A percentile compares a stretch with the other conserved stretches of the same genome.
Conservation (phyloP, 2,113 vertebrate genomes). For the Corythoichthys haematopterus region DNA sequence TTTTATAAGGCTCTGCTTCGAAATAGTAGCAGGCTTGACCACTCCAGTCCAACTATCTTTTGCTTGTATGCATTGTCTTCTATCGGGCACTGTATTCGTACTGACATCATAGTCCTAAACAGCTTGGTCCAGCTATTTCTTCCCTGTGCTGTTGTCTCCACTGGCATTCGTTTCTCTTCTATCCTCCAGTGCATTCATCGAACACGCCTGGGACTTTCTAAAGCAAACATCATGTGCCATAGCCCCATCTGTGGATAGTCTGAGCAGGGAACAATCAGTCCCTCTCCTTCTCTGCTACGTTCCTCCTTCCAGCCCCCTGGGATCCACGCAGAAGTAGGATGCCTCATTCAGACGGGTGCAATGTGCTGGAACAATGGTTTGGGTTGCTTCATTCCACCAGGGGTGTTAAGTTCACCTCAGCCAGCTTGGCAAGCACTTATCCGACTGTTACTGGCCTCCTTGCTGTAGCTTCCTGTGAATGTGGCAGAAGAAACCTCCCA, state of each 20-base stretch:
- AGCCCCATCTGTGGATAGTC: constrained; percentile 69
- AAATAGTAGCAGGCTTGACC: constrained; percentile 53
- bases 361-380: constrained; percentile 68
- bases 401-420: constrained; percentile 62
- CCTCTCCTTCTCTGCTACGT: constrained; percentile 54
- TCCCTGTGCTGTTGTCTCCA: constrained; percentile 57
- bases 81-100: constrained; percentile 62
- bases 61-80: constrained; percentile 61
- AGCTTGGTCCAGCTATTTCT: constrained; percentile 42
- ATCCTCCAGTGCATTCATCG: constrained; percentile 61
- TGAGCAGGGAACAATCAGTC: constrained; percentile 66
- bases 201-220: constrained; percentile 66
- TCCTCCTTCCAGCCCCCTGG: constrained; percentile 51
- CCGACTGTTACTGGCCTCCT: constrained; percentile 45
- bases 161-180: constrained; percentile 47
- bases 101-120: constrained; percentile 53
- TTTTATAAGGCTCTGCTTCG: constrained; percentile 63
- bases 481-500: constrained; percentile 37
- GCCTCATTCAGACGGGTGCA: constrained; percentile 67
- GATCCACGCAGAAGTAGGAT: constrained; percentile 54
- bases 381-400: constrained; percentile 51
- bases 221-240: constrained; percentile 68
- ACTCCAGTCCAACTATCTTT: constrained; percentile 59
- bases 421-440: constrained; percentile 59
- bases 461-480: constrained; percentile 45